Conservation (phyloP, 2,888 invertebrate genomes). For the Blastobasis adustella region DNA sequence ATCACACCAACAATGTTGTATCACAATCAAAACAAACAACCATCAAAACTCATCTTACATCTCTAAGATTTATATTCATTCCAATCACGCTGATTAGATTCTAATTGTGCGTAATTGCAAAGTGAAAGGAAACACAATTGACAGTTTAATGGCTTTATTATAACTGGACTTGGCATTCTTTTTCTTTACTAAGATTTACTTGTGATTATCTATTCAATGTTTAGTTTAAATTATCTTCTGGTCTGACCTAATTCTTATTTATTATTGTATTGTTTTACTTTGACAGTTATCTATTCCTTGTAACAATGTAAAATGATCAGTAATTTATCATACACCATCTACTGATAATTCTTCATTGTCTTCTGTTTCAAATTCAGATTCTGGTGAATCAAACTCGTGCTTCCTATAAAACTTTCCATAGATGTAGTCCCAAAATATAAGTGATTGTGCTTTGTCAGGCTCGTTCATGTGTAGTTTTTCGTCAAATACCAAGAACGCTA, state of each 20-base stretch:
- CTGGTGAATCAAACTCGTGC: constrained; percentile 13
- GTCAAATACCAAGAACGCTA: constrained; percentile 30
- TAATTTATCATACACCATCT: neutral
- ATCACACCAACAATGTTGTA: too few relatives aligned
- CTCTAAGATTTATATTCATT: too few relatives aligned
- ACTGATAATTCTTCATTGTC: neutral
- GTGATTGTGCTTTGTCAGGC: constrained; percentile 23
- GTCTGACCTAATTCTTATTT: neutral
- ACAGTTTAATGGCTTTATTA: neutral
- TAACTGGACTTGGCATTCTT: too few relatives aligned
- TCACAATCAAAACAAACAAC: too few relatives aligned
- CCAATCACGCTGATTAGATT: too few relatives aligned
- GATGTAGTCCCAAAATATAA: constrained; percentile 53
- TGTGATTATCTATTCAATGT: too few relatives aligned
- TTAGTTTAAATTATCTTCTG: too few relatives aligned
- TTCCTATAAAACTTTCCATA: constrained; percentile 44
- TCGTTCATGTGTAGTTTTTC: constrained; percentile 23
- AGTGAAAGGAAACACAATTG: neutral
- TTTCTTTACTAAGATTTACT: too few relatives aligned
- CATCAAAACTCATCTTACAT: too few relatives aligned
- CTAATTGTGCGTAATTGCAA: too few relatives aligned
- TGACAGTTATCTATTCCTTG: neutral
- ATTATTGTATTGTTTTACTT: neutral
- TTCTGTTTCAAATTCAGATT: neutral
- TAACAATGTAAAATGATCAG: neutral